These are phyloP conservation scores for Cheilosia variabilis DNA, from an alignment of 2,888 invertebrate genomes.

Conservation along the genomic window DNA sequence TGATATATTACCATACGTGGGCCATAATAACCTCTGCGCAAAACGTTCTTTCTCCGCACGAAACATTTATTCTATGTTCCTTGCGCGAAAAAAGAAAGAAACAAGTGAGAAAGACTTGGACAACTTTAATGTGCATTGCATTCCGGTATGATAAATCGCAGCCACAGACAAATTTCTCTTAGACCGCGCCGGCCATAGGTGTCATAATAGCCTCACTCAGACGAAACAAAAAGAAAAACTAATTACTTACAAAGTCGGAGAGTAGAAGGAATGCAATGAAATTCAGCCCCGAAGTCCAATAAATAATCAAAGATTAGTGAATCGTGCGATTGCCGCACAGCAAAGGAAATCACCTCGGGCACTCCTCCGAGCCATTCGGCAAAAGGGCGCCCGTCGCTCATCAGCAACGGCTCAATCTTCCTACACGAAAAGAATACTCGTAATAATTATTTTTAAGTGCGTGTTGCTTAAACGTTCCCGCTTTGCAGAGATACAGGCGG, in stretches of 20 bases:
- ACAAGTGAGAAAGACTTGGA: conserved; percentile 42
- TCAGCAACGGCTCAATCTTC: conserved; percentile 63
- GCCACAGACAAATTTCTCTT: conserved; percentile 46
- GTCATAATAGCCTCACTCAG: conserved; percentile 60
- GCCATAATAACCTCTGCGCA: conserved; percentile 51
- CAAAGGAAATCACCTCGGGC: conserved; percentile 43
- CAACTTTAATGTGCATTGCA: conserved; percentile 51
- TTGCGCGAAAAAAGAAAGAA: not conserved
- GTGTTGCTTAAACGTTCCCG: conserved; percentile 51
- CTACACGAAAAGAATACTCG: conserved; percentile 42
- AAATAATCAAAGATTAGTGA: conserved; percentile 74
- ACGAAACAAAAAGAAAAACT: conserved; percentile 36
- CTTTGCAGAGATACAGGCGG: not conserved
- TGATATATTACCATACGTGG: conserved; percentile 72
- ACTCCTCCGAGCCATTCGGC: conserved; percentile 31
- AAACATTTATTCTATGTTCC: conserved; percentile 34
- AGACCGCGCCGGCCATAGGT: conserved; percentile 56
- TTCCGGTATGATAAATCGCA: conserved; percentile 65
- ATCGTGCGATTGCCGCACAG: conserved; percentile 59
- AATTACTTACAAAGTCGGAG: conserved; percentile 53
- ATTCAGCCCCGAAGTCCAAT: conserved; percentile 67
- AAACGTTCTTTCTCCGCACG: conserved; percentile 48
- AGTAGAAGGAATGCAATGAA: conserved; percentile 45
- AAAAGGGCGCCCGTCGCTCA: conserved; percentile 58
- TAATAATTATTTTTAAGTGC: conserved; percentile 71